These are phyloP conservation scores for Hippoglossus stenolepis DNA, from an alignment of 2,113 vertebrate species.

Conservation along the genomic window DNA sequence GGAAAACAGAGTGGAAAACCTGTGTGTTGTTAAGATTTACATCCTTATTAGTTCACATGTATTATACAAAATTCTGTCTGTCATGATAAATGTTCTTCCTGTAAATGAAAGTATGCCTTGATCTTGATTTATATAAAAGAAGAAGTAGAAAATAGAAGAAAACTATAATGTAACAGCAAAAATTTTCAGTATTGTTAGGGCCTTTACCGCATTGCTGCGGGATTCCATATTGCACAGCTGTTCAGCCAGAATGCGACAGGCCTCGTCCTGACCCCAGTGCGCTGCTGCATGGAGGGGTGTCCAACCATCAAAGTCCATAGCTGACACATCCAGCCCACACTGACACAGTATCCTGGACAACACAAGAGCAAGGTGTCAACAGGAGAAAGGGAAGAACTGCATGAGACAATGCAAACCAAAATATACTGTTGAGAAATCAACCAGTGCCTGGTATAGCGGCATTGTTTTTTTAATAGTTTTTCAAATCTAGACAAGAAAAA, in stretches of 20 bases:
- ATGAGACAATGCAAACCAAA: neutral
- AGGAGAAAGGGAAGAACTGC: neutral
- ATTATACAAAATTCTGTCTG: neutral
- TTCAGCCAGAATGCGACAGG: conserved; percentile 90
- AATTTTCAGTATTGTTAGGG: neutral
- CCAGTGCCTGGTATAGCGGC: neutral
- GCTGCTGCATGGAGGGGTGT: conserved; percentile 94
- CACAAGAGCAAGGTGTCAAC: conserved; percentile 4
- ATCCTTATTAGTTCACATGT: neutral
- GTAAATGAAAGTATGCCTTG: too few relatives aligned
- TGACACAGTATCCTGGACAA: conserved; percentile 89
- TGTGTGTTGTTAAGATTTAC: neutral
- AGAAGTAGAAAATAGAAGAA: neutral
- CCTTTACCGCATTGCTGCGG: conserved; percentile 90
- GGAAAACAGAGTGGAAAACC: neutral
- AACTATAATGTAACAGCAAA: neutral
- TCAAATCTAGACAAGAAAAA: neutral
- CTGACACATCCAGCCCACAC: conserved; percentile 90
- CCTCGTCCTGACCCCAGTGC: conserved; percentile 94
- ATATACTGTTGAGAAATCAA: neutral
- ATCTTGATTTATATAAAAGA: neutral
- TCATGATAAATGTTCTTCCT: neutral
- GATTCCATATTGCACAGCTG: conserved; percentile 94
- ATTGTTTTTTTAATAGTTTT: neutral
- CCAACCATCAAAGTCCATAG: conserved; percentile 92